These are phyloP conservation scores for Sylvietta virens DNA, from an alignment of 2,113 vertebrate species.

Conservation along the genomic window DNA sequence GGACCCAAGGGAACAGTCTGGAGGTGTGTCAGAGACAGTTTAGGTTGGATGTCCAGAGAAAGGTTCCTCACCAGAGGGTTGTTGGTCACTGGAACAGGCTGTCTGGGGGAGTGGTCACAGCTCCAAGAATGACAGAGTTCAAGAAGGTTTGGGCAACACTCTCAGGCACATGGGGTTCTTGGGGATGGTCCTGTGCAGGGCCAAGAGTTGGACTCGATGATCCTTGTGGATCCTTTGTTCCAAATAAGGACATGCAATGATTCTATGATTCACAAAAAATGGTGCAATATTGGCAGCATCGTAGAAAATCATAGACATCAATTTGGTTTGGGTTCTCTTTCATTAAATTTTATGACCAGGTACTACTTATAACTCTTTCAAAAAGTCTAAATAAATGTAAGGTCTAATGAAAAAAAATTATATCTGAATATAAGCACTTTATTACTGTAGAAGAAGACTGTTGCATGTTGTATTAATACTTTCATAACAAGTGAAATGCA, in stretches of 20 bases:
- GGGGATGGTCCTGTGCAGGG: background rate
- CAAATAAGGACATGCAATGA: background rate
- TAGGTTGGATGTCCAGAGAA: background rate
- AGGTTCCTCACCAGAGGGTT: background rate
- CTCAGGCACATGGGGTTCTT: background rate
- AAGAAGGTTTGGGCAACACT: background rate
- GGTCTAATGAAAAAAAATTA: background rate
- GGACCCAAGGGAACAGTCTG: background rate
- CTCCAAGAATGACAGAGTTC: background rate
- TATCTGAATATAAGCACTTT: background rate
- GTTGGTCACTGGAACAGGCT: background rate
- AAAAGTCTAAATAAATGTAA: background rate
- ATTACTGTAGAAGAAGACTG: background rate
- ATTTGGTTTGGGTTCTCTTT: background rate
- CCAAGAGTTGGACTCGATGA: rapidly evolving
- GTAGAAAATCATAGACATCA: background rate
- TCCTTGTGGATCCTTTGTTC: background rate
- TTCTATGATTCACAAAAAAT: background rate
- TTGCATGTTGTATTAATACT: background rate
- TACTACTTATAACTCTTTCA: background rate
- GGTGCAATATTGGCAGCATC: background rate
- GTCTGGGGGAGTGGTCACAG: background rate
- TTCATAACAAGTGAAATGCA: background rate
- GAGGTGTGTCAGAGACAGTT: background rate
- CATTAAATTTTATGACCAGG: background rate